Base-by-base conservation (phyloP, 2,797 vertebrate species). In the Mycteria americana region DNA sequence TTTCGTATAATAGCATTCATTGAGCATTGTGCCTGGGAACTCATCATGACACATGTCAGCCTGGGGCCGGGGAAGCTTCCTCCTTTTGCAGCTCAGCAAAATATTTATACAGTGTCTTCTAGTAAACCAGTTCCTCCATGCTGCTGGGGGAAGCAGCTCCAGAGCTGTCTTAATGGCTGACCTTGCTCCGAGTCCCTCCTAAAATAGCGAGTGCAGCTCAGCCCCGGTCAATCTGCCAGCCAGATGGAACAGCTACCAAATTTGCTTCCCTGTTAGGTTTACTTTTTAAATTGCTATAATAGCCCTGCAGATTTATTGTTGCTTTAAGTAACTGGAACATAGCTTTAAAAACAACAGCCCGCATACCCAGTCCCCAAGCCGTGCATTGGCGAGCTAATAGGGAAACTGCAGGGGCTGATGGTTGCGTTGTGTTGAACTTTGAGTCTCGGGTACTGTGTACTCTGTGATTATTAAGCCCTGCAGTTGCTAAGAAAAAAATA, bases 11-110 rank as follows among this genome's bases (percentile, higher is more conserved):
- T 84, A 67, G 95, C 79, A 5, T 59, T 85, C 96, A 82, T 91
- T 96, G 97, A 97, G 96, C 83, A 77, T 92, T 96, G 97, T 96
- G 95, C 95, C 96, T 85, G n/a, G 85, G 97, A 96, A 89, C 94
- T 57, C 95, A 54, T 25, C 96, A 35, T 72, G 95, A 94, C 92
- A 46, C 96, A 81, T 67, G 89, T 72, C 97, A 79, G 92, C 96
- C 89, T 46, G 41, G 93, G 77, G 89, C 92, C 8, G 63, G 79
- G 93, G 92, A 89, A 96, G 94, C 97, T 96, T 94, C 97, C 95
- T 96, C 91, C 96, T 90, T 78, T 88, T 75, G 91, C 96, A 89
- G 95, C 96, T 97, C 97, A 82, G 95, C 94, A 87, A 89, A 97
- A 96, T 76, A 85, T 96, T 95, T 92, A 73, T 48, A 78, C 93